Evolutionary conservation across 2,797 vertebrate genomes (phyloP), one percentile per base, ranked within the genome.

Genomic region (Numenius phaeopus): DNA sequence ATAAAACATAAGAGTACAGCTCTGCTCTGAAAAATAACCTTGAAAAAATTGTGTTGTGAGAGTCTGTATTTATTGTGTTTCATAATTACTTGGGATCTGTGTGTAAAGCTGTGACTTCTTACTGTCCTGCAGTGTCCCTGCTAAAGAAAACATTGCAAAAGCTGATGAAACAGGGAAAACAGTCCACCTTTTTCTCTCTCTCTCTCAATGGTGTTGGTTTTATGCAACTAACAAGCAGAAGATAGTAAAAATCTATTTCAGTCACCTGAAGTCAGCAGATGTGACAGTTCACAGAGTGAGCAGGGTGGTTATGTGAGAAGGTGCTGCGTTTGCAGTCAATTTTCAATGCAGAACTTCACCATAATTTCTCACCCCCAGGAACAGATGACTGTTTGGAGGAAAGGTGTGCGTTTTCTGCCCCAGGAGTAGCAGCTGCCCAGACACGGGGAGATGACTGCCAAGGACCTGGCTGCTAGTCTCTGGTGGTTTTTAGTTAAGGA

Each of bases 191-290:
- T 86, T 42, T n/a, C 7, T 78, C 19, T 52, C n/a, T 76, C 16
- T 40, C 30, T 78, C 54, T 82, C 42, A 23, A 0, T 30, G 37
- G n/a, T 80, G 37, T 64, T 86, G 52, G 18, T 71, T 94, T 92
- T 72, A 58, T 70, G 55, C 44, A 71, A 52, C 42, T 73, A 83
- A 64, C 54, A 91, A 80, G 66, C 30, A 66, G 65, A 87, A 95
- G 66, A 57, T 79, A 89, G 64, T 87, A 80, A 83, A 67, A 83
- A 70, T 93, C 86, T 96, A 57, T 97, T 96, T 95, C 88, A 89
- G 95, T 90, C 55, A 88, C 86, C 79, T 77, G 73, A 95, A 97
- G 81, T 88, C 94, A 93, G 67, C 80, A 71, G 50, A 86, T 91
- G 58, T 73, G 88, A 70, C 47, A 89, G 67, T 85, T 85, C 65